Percentiles rank a stretch among this genome's conserved stretches.
Conservation (phyloP, 2,888 invertebrate genomes). For the Minunthozetes semirufus region DNA sequence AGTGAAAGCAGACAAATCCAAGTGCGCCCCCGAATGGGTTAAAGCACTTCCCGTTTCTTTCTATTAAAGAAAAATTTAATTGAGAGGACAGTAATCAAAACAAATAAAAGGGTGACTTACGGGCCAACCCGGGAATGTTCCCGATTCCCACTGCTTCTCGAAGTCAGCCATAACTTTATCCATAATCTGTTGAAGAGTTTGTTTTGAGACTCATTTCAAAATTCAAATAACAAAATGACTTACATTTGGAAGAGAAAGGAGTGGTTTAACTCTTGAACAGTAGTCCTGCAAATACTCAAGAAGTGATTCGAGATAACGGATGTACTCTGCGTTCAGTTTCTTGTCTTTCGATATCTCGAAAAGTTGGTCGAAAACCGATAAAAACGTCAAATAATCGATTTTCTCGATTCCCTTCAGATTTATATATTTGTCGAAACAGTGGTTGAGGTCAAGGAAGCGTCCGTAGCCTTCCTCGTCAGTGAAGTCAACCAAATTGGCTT, state of each 20-base stretch:
- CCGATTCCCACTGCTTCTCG: conserved; percentile 76
- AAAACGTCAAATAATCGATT: conserved; percentile 88
- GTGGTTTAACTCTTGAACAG: conserved; percentile 72
- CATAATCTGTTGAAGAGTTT: conserved; percentile 48
- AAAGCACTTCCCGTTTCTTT: conserved; percentile 81
- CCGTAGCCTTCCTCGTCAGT: conserved; percentile 99
- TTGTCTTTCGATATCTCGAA: conserved; percentile 78
- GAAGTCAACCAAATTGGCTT: conserved; percentile 71
- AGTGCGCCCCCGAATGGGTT: conserved; percentile 87
- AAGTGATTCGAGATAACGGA: conserved; percentile 74
- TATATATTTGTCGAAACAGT: conserved; percentile 89
- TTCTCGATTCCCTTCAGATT: conserved; percentile 90
- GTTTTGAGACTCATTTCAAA: not conserved
- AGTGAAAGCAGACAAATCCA: conserved; percentile 96
- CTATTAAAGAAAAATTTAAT: too few relatives aligned
- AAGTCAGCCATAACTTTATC: conserved; percentile 72
- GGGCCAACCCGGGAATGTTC: conserved; percentile 90
- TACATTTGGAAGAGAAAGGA: conserved; percentile 71
- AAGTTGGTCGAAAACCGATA: conserved; percentile 87
- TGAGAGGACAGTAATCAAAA: too few relatives aligned
- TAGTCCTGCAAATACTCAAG: conserved; percentile 79
- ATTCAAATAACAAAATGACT: conserved; percentile 44
- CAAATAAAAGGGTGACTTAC: conserved; percentile 55
- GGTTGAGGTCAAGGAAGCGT: conserved; percentile 92
- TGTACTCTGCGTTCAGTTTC: conserved; percentile 52